A percentile compares a stretch with the other conserved stretches of the same genome.
Evolutionary conservation across 2,888 invertebrate genomes (phyloP).

Genomic region (Rhagium mordax): DNA sequence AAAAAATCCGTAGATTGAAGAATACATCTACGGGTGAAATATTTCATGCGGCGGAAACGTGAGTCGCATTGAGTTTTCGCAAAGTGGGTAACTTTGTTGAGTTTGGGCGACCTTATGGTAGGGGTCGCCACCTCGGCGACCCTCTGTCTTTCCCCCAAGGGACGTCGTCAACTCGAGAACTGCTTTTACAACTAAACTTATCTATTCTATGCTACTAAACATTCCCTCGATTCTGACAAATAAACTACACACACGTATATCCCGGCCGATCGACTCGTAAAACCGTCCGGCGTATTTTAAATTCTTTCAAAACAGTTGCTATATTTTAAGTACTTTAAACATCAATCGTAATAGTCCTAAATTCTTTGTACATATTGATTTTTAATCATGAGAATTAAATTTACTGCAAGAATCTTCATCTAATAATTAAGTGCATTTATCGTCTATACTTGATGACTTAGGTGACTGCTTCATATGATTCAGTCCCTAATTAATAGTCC

Average conservation of each 20-base stretch:
- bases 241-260: background rate
- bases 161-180: conserved; percentile 56
- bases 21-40: conserved; percentile 55
- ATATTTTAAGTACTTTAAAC: no score
- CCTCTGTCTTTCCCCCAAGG: conserved; percentile 49
- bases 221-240: conserved; percentile 27
- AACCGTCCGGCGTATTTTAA: background rate
- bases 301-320: background rate
- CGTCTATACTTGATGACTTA: no score
- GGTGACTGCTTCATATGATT: no score
- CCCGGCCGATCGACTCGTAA: background rate
- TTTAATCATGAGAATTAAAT: no score
- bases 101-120: conserved; percentile 67
- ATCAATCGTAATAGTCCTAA: no score
- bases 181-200: conserved; percentile 56
- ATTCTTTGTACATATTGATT: no score
- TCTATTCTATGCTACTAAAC: conserved; percentile 50
- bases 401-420: no score
- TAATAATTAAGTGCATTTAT: no score
- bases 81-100: conserved; percentile 69
- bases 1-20: conserved; percentile 43
- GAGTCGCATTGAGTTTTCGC: conserved; percentile 66
- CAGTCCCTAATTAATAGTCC: no score
- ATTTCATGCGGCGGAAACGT: conserved; percentile 68
- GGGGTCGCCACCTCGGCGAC: conserved; percentile 54